These are phyloP conservation scores for Platyura marginata DNA, from an alignment of 1,140 invertebrate species.

Conservation along the genomic window DNA sequence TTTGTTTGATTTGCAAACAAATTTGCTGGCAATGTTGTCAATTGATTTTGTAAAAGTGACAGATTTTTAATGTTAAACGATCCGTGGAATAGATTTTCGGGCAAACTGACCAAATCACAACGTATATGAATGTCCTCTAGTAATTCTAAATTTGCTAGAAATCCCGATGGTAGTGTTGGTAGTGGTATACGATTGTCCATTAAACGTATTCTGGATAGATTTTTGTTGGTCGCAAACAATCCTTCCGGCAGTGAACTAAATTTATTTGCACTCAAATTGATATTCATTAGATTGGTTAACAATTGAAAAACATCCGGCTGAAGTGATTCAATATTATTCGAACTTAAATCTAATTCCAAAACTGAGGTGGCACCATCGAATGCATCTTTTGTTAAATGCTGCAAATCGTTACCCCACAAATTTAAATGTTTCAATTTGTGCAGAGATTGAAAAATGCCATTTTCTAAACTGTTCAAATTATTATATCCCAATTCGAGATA, in stretches of 20 bases:
- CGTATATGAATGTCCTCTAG: conserved; percentile 30
- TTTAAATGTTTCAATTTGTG: conserved; percentile 33
- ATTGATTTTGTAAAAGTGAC: conserved; percentile 31
- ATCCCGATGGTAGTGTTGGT: conserved; percentile 28
- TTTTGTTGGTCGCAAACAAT: conserved; percentile 32
- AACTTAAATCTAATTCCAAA: conserved; percentile 36
- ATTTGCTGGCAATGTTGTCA: conserved; percentile 29
- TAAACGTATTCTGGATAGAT: conserved; percentile 31
- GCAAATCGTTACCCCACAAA: conserved; percentile 40
- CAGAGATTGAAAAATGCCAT: conserved; percentile 36
- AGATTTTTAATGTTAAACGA: conserved; percentile 32
- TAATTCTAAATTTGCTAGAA: conserved; percentile 33
- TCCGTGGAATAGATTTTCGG: conserved; percentile 34
- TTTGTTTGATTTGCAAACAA: conserved; percentile 36
- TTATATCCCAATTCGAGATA: conserved; percentile 41
- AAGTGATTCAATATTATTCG: conserved; percentile 36
- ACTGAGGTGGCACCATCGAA: conserved; percentile 36
- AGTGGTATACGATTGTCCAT: conserved; percentile 33
- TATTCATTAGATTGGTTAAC: conserved; percentile 31
- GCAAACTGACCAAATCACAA: conserved; percentile 22
- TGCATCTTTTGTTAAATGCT: conserved; percentile 31
- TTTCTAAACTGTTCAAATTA: conserved; percentile 31
- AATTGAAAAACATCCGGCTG: conserved; percentile 33
- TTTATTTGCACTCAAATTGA: conserved; percentile 39
- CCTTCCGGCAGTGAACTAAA: conserved; percentile 35